These are phyloP conservation scores for Morinoia aosen DNA, from an alignment of 2,888 invertebrate species.

Conservation along the genomic window DNA sequence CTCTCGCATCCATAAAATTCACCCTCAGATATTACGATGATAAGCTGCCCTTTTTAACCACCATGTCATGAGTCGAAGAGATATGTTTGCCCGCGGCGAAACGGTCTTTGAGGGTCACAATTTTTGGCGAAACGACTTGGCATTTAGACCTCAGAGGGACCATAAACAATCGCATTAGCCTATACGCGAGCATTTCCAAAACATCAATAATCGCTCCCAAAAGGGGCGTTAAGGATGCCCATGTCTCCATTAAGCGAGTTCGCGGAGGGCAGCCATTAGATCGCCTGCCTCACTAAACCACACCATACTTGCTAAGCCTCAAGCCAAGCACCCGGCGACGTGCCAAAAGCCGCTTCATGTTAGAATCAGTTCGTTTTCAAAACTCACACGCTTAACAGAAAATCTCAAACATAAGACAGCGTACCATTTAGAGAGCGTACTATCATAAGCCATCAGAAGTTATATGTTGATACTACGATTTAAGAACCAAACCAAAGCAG, in stretches of 20 bases:
- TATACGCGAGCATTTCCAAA: neutral
- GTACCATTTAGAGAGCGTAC: neutral
- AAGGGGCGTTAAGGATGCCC: slow-evolving; percentile 21
- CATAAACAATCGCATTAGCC: slow-evolving; percentile 40
- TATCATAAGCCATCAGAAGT: neutral
- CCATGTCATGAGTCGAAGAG: neutral
- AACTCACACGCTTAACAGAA: neutral
- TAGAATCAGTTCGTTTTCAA: neutral
- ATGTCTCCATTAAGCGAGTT: slow-evolving; percentile 14
- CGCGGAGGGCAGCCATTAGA: neutral
- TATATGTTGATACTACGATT: neutral
- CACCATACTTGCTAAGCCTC: neutral
- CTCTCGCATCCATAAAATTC: neutral
- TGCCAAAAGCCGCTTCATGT: neutral
- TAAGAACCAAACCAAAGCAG: neutral
- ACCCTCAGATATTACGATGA: neutral
- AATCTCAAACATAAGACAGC: neutral
- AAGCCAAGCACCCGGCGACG: neutral
- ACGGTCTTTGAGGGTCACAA: neutral
- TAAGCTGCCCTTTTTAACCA: neutral
- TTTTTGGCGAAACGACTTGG: neutral
- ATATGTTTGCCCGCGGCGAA: neutral
- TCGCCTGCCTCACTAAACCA: neutral
- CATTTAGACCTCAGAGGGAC: slow-evolving; percentile 2
- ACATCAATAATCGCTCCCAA: slow-evolving; percentile 25